These are phyloP conservation scores for Xenus cinereus DNA, from an alignment of 2,113 vertebrate species.

Conservation along the genomic window DNA sequence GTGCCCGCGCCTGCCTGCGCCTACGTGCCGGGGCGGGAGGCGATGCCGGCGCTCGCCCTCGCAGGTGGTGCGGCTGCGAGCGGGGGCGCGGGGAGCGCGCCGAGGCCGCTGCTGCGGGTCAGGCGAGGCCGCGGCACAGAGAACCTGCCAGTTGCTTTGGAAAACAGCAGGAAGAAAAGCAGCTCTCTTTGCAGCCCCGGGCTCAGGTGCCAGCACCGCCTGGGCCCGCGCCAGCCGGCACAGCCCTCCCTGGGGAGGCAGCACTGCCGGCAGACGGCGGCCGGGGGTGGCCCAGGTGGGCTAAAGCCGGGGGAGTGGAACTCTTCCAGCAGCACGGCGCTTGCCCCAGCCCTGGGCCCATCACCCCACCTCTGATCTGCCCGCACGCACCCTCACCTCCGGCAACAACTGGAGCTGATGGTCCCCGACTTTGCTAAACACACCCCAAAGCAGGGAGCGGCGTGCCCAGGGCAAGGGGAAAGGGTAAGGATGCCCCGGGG, in stretches of 20 bases:
- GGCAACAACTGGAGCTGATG: not conserved
- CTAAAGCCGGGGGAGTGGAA: not conserved
- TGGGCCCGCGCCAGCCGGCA: not conserved
- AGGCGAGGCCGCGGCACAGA: not conserved
- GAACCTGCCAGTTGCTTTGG: conserved; percentile 30
- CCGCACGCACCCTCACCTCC: not conserved
- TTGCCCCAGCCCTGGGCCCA: not conserved
- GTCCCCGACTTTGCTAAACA: not conserved
- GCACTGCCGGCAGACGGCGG: not conserved
- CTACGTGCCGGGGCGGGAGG: not conserved
- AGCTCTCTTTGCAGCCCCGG: not conserved
- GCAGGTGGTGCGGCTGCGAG: not conserved
- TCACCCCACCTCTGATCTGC: not conserved
- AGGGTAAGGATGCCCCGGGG: not conserved
- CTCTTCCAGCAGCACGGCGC: not conserved
- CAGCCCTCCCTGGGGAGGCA: not conserved
- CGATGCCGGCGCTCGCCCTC: not conserved
- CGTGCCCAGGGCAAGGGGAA: accelerated
- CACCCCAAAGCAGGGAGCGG: not conserved
- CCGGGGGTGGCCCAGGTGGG: conserved; percentile 1
- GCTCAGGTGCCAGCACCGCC: conserved; percentile 6
- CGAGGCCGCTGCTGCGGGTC: not conserved
- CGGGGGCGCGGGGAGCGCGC: not conserved
- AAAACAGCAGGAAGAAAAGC: conserved; percentile 52
- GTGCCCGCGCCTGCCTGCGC: not conserved